A percentile compares a stretch with the other conserved stretches of the same genome.
Conservation (phyloP, 2,888 invertebrate species). For the Synergus laeviventris region DNA sequence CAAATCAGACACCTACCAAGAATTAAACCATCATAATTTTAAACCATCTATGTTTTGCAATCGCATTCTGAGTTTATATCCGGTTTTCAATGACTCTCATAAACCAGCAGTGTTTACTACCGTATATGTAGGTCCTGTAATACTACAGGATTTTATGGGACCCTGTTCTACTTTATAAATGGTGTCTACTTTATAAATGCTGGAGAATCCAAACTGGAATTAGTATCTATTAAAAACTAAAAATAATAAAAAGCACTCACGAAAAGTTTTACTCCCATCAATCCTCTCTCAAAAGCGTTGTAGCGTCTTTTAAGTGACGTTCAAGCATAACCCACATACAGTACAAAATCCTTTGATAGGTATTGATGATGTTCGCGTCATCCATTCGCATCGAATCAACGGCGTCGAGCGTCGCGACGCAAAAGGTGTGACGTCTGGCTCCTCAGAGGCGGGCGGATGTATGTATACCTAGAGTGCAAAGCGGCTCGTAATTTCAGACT, state of each 20-base stretch:
- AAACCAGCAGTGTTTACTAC: conserved; percentile 16
- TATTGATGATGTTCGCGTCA: conserved; percentile 13
- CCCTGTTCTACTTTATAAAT: neutral
- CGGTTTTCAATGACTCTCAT: neutral
- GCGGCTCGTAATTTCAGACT: conserved; percentile 22
- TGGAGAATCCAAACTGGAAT: neutral
- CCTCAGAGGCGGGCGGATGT: conserved; percentile 1
- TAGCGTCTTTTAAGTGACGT: neutral
- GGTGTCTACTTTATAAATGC: no score
- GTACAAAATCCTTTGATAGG: neutral
- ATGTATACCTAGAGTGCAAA: conserved; percentile 4
- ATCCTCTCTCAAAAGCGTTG: neutral
- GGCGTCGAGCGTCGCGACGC: conserved; percentile 19
- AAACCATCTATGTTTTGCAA: neutral
- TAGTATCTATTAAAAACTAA: neutral
- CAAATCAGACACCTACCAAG: neutral
- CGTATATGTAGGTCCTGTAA: conserved; percentile 5
- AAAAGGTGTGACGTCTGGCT: conserved; percentile 25
- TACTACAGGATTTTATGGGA: neutral
- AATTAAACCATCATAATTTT: neutral
- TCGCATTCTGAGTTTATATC: neutral
- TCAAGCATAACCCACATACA: neutral
- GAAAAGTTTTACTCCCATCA: neutral
- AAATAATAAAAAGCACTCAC: no score
- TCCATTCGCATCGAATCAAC: conserved; percentile 9